phyloP scores from a whole-genome alignment of 2,797 vertebrate species.

The Pampus argenteus region DNA sequence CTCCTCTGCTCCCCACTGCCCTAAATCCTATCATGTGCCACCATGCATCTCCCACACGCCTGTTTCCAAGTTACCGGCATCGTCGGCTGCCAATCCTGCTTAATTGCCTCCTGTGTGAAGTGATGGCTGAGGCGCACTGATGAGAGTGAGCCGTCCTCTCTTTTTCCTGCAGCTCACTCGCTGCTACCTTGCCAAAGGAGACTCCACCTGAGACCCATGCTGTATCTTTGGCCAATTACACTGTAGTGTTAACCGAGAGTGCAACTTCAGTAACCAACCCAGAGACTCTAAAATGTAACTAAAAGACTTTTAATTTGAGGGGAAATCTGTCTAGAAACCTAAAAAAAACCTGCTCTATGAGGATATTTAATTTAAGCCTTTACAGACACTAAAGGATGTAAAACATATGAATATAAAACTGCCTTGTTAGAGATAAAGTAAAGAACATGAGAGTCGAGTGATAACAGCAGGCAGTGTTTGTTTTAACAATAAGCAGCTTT shows the following conservation, averaged over 20 bases:
- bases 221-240: conserved; percentile 49
- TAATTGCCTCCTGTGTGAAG: conserved; percentile 79
- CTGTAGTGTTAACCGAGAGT: conserved; percentile 25
- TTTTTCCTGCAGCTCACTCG: conserved; percentile 45
- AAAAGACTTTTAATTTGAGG: conserved; percentile 29
- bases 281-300: conserved; percentile 14
- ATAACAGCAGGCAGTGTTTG: conserved; percentile 38
- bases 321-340: conserved; percentile 21
- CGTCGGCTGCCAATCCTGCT: conserved; percentile 72
- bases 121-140: conserved; percentile 62
- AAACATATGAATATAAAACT: conserved; percentile 18
- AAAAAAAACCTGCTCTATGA: conserved; percentile 27
- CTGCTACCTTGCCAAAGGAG: conserved; percentile 31
- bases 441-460: conserved; percentile 34
- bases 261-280: conserved; percentile 61
- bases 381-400: conserved; percentile 6
- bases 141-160: conserved; percentile 55
- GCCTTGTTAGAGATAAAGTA: conserved; percentile 40
- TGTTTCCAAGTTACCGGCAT: conserved; percentile 84
- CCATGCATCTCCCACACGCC: conserved; percentile 75
- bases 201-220: conserved; percentile 52
- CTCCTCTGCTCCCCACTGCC: conserved; percentile 48
- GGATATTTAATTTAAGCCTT: conserved; percentile 27
- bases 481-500: conserved; percentile 55
- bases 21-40: conserved; percentile 72